Evolutionary conservation across 1,140 invertebrate genomes (phyloP).

Genomic region (Lepidurus arcticus): DNA sequence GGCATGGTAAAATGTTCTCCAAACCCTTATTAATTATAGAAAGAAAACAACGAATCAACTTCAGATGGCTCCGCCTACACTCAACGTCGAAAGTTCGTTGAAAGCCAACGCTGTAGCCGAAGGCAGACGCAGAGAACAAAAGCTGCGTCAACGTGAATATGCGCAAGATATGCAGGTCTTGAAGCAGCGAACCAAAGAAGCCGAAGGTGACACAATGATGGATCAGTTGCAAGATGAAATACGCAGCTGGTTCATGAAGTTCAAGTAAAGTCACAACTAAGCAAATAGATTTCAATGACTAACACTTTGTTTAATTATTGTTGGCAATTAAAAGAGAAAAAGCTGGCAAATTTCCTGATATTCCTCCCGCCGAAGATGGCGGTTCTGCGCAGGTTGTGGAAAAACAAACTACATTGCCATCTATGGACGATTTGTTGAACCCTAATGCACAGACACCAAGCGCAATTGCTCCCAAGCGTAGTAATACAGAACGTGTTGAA

Average conservation of each 20-base stretch:
- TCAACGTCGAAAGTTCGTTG: slow-evolving; percentile 57
- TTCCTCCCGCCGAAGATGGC: slow-evolving; percentile 81
- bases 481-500: background rate
- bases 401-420: background rate
- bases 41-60: background rate
- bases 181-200: slow-evolving; percentile 45
- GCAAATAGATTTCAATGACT: slow-evolving; percentile 30
- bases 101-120: slow-evolving; percentile 52
- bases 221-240: slow-evolving; percentile 62
- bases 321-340: slow-evolving; percentile 45
- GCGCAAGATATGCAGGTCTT: slow-evolving; percentile 45
- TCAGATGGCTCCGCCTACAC: slow-evolving; percentile 46
- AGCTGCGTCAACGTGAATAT: slow-evolving; percentile 59
- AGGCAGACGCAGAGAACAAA: slow-evolving; percentile 55
- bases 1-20: slow-evolving; percentile 50
- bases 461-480: background rate
- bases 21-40: background rate
- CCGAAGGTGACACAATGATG: slow-evolving; percentile 63
- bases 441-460: background rate
- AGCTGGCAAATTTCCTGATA: slow-evolving; percentile 82
- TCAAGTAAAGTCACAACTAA: slow-evolving; percentile 49
- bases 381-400: slow-evolving; percentile 72
- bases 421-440: background rate
- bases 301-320: background rate
- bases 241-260: slow-evolving; percentile 73